A percentile compares a stretch with the other conserved stretches of the same genome.
Evolutionary conservation across 2,113 vertebrate species (phyloP).

Genomic region (Heterochromis multidens): DNA sequence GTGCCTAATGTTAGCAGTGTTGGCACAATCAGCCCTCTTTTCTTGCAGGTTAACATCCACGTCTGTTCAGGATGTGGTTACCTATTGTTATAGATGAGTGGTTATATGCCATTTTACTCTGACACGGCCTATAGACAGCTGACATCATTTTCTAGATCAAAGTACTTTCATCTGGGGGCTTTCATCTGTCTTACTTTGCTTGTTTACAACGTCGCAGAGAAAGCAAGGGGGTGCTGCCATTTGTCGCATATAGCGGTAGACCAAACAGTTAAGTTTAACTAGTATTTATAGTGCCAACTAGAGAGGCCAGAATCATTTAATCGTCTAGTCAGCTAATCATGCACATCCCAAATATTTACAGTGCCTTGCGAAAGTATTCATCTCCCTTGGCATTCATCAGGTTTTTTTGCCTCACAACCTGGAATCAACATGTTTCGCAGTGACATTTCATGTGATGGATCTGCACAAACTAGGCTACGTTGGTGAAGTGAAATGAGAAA

Average conservation of each 20-base stretch:
- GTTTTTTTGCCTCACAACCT: too few relatives aligned
- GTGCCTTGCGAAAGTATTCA: too few relatives aligned
- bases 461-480: too few relatives aligned
- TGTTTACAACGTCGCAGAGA: background rate
- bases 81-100: too few relatives aligned
- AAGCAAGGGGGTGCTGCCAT: background rate
- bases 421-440: too few relatives aligned
- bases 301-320: too few relatives aligned
- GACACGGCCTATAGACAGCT: background rate
- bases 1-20: background rate
- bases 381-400: too few relatives aligned
- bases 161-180: background rate
- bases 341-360: background rate
- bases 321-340: background rate
- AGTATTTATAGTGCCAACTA: too few relatives aligned
- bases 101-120: background rate
- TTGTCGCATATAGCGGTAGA: background rate
- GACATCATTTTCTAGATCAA: background rate
- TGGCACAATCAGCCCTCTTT: background rate
- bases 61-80: background rate
- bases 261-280: too few relatives aligned
- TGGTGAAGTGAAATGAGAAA: too few relatives aligned
- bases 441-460: too few relatives aligned
- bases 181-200: background rate
- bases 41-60: background rate